Percentiles rank a stretch among this genome's conserved stretches.
phyloP scores from a whole-genome alignment of 2,113 vertebrate species.

The Ciconia boyciana region DNA sequence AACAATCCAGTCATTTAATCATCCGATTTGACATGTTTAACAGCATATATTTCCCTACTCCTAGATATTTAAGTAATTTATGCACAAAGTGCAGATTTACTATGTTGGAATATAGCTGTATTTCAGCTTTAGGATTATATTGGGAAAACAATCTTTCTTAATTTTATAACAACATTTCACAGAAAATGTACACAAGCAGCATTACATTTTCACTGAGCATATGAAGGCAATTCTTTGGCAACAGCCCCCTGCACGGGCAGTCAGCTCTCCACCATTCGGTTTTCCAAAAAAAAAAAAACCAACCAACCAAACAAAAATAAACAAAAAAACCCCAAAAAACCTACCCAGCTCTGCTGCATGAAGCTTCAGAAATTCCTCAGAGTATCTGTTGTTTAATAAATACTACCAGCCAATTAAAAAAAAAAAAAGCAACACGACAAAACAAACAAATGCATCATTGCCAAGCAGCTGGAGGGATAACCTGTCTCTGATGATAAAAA shows the following conservation, averaged over 20 bases:
- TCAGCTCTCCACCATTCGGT: background rate
- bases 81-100: constrained; percentile 38
- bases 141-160: constrained; percentile 7
- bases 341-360: background rate
- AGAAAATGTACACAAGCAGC: background rate
- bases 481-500: background rate
- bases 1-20: constrained; percentile 47
- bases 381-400: background rate
- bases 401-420: background rate
- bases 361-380: background rate
- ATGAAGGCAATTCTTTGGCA: constrained; percentile 9
- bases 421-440: background rate
- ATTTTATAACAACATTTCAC: background rate
- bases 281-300: background rate
- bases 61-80: constrained; percentile 26
- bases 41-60: constrained; percentile 1
- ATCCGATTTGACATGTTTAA: constrained; percentile 50
- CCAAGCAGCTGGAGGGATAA: background rate
- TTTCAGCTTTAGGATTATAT: background rate
- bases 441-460: background rate
- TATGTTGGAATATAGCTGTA: background rate
- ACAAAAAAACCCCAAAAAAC: no score
- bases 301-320: no score
- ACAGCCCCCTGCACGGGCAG: background rate
- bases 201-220: background rate